Conservation (phyloP, 2,797 vertebrate genomes). For the Lithobates sylvaticus region DNA sequence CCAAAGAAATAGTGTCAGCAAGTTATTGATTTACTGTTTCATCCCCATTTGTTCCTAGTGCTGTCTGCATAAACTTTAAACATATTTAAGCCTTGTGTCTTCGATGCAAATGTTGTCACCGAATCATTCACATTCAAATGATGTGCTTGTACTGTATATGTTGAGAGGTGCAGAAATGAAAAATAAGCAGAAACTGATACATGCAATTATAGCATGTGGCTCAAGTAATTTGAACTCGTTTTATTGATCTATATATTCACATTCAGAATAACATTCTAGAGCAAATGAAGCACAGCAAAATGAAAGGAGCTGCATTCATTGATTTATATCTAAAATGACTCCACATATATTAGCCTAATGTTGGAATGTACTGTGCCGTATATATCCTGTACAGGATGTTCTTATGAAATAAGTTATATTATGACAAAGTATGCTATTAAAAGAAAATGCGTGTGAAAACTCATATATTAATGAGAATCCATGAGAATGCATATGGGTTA, state of each 20-base stretch:
- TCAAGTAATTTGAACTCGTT: conserved; percentile 31
- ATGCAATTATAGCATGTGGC: conserved; percentile 47
- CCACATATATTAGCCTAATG: conserved; percentile 14
- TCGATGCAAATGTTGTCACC: conserved; percentile 38
- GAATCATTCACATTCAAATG: conserved; percentile 43
- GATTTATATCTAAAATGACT: conserved; percentile 40
- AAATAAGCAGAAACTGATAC: conserved; percentile 46
- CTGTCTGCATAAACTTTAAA: conserved; percentile 46
- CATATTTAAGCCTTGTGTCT: conserved; percentile 42
- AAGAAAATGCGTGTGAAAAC: background rate
- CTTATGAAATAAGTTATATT: background rate
- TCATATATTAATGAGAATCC: background rate
- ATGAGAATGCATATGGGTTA: background rate
- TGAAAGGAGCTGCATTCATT: conserved; percentile 4
- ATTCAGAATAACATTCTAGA: conserved; percentile 28
- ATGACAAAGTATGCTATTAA: background rate
- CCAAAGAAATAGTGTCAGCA: conserved; percentile 21
- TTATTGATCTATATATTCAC: conserved; percentile 50
- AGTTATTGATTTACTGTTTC: conserved; percentile 8
- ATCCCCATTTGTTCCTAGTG: background rate
- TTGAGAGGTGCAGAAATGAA: conserved; percentile 31
- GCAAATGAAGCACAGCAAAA: conserved; percentile 34
- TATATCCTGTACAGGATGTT: background rate
- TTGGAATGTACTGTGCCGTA: background rate
- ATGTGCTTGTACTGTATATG: conserved; percentile 9